Evolutionary conservation across 2,113 vertebrate genomes (phyloP), one percentile per base, ranked within the genome.

Genomic region (Acrocephalus kingi): DNA sequence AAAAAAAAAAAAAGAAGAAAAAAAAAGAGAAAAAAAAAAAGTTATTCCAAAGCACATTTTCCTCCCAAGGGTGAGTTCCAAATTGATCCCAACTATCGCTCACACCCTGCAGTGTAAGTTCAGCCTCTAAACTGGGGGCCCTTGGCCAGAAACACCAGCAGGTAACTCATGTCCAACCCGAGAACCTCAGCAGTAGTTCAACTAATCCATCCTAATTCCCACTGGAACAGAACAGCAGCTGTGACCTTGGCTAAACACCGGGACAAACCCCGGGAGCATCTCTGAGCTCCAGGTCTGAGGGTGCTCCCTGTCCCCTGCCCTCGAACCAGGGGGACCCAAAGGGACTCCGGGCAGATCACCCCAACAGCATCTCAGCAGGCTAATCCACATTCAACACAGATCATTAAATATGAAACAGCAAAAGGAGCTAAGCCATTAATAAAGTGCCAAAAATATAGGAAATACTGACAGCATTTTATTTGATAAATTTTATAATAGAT

Each of bases 381-480:
- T 95, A 93, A 94, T 89, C 88, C 96, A 95, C 92, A 93, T 96
- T 96, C 92, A 96, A 54, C 6, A 2, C 88, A 95, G 85, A 90
- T 86, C 92, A 84, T 90, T 89, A 96, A 83, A 93, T 64, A 94
- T 37, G 91, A 94, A 94, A 87, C 77, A 85, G 95, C 61, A 64
- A 89, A 95, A 87, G 89, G 94, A 96, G 80, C 94, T 94, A 93
- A 90, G 92, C 92, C 82, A 48, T 94, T 92, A 96, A 93, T 95
- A 96, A 95, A 96, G 96, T 97, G 97, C 97, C 97, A 96, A 96
- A 96, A 96, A 88, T 91, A 87, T 77, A 87, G 75, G 87, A 94
- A 97, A 96, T 94, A 93, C 96, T 94, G 93, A 96, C 96, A 95
- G 94, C 96, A 93, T 97, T 96, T 94, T 95, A 95, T 94, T 95